A percentile compares a stretch with the other conserved stretches of the same genome.
Conservation (phyloP, 2,888 invertebrate species). For the Machimus atricapillus region DNA sequence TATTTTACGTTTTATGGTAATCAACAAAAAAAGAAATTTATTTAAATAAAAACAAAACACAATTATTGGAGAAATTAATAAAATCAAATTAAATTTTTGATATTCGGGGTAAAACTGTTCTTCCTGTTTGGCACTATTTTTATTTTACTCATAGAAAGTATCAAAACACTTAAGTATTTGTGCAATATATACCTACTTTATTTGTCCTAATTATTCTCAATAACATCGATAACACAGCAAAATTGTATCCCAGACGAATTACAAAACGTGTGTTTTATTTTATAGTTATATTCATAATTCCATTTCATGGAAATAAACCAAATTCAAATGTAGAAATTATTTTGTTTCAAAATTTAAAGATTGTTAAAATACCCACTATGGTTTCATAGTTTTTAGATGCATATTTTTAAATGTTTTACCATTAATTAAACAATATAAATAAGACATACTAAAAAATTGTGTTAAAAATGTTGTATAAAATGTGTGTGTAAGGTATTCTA, state of each 20-base stretch:
- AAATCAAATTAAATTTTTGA: slow-evolving; percentile 19
- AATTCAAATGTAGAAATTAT: not conserved
- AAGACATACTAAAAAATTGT: not conserved
- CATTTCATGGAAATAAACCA: not conserved
- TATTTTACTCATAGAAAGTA: not conserved
- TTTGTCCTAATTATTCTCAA: not conserved
- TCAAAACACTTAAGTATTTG: not conserved
- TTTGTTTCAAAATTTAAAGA: not conserved
- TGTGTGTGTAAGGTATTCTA: not conserved
- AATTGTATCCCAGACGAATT: slow-evolving; percentile 1
- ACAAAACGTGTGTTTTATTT: not conserved
- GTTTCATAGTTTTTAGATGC: not conserved
- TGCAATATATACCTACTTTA: not conserved
- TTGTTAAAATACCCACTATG: not conserved
- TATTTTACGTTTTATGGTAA: not conserved
- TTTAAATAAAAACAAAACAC: slow-evolving; percentile 18
- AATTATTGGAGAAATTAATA: slow-evolving; percentile 14
- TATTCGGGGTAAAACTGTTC: slow-evolving; percentile 3
- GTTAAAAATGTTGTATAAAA: not conserved
- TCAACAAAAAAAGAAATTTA: slow-evolving; percentile 11
- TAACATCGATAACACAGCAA: not conserved
- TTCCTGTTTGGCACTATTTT: not conserved
- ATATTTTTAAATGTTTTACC: not conserved
- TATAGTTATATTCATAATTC: not conserved
- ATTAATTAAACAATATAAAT: not conserved